phyloP scores from a whole-genome alignment of 2,888 invertebrate genomes.

The Meandrusa payeni region DNA sequence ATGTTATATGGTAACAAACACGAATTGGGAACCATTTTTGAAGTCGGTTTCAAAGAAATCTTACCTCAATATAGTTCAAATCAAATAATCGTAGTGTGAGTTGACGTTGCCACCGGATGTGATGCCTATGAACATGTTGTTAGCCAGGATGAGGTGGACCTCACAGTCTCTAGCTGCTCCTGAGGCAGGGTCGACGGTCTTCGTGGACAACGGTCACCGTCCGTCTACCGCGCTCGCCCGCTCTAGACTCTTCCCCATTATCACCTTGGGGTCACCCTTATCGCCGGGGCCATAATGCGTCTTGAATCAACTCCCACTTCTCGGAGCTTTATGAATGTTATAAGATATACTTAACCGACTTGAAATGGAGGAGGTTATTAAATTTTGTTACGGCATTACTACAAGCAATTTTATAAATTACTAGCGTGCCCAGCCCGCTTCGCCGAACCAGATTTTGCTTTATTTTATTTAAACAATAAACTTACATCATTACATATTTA shows the following conservation, averaged over 20 bases:
- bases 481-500: too few relatives aligned
- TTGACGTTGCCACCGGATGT: constrained; percentile 75
- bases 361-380: too few relatives aligned
- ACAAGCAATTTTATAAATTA: too few relatives aligned
- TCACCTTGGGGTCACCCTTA: constrained; percentile 62
- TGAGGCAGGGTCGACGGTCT: constrained; percentile 37
- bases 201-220: constrained; percentile 29
- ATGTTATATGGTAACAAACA: too few relatives aligned
- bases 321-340: too few relatives aligned
- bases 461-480: too few relatives aligned
- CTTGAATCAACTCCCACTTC: constrained; percentile 43
- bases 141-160: constrained; percentile 28
- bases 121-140: constrained; percentile 78
- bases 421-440: too few relatives aligned
- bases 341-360: too few relatives aligned
- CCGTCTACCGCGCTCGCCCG: constrained; percentile 29
- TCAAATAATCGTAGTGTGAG: constrained; percentile 76
- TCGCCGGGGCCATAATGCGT: constrained; percentile 58
- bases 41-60: too few relatives aligned
- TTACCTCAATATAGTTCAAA: constrained; percentile 67
- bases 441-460: too few relatives aligned
- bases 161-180: constrained; percentile 27
- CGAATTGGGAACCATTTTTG: too few relatives aligned
- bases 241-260: constrained; percentile 49
- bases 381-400: too few relatives aligned